These are phyloP conservation scores for Gymnoscopelus microlampas DNA, from an alignment of 2,797 vertebrate genomes.

Conservation along the genomic window DNA sequence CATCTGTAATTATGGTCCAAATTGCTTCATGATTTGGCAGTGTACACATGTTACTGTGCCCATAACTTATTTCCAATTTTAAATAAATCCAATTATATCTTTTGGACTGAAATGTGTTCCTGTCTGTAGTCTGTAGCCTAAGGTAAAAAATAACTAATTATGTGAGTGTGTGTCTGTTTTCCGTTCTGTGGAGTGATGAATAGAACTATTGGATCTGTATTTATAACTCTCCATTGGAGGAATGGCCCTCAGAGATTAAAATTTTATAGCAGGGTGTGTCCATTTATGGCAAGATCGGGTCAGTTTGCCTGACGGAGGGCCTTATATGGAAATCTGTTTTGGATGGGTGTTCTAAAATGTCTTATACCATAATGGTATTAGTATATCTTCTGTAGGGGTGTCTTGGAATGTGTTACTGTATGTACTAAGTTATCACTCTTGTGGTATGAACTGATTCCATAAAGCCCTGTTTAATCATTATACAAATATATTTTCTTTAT, in stretches of 20 bases:
- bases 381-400: slow-evolving; percentile 48
- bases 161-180: neutral
- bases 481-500: slow-evolving; percentile 36
- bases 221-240: neutral
- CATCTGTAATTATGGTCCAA: no score
- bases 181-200: neutral
- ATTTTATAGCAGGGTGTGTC: slow-evolving; percentile 23
- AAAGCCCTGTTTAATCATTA: slow-evolving; percentile 47
- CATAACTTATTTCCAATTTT: neutral
- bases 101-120: neutral
- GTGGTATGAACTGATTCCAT: slow-evolving; percentile 31
- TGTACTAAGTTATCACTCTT: slow-evolving; percentile 20
- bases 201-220: neutral
- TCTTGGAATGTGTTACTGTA: slow-evolving; percentile 51
- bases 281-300: slow-evolving; percentile 44
- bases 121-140: neutral
- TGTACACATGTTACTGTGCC: neutral
- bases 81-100: neutral
- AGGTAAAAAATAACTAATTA: slow-evolving; percentile 1
- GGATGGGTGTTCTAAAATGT: slow-evolving; percentile 35
- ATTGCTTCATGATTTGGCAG: neutral
- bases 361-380: slow-evolving; percentile 27
- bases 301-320: slow-evolving; percentile 26
- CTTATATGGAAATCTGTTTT: slow-evolving; percentile 58
- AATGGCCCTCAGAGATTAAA: slow-evolving; percentile 12